Evolutionary conservation across 2,797 vertebrate species (phyloP), one percentile per base, ranked within the genome.

Genomic region (Adelosebastes latens): DNA sequence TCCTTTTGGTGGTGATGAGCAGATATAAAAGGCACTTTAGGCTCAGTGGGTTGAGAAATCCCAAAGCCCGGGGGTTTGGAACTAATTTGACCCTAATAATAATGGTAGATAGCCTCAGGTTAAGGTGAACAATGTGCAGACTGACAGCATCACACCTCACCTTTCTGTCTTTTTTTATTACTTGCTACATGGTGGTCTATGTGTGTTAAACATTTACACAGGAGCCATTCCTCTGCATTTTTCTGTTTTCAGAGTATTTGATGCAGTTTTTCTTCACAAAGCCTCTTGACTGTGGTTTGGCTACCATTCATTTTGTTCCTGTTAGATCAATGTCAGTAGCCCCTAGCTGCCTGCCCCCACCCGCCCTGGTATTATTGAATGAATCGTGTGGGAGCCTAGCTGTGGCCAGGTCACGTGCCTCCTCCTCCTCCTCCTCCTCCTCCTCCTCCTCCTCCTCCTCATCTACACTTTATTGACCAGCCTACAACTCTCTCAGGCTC

Each of bases 331-430:
- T 91, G 73, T 76, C 72, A 67, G 31, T 82, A 61, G 77, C 90
- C 88, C n/a, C 52, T 20, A 85, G 86, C 84, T 75, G 60, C 68
- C 27, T 36, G 8, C 72, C 56, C 46, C 78, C 75, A 2, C 72
- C 88, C 70, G 73, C 80, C 31, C 39, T 76, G 61, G 62, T 88
- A 27, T 86, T 91, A 91, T 92, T 90, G 89, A 93, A 88, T 87
- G 82, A 80, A 85, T 79, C 22, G 53, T 77, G 75, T 80, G 82
- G 55, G 72, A 87, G 81, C 84, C 36, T 42, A 49, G 81, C 76
- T 88, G 59, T 79, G 71, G 81, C 65, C 74, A 78, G 69, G 69
- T 87, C 89, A 83, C 73, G 69, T 89, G 76, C n/a, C 72, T 79
- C 14, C 42, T 49, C 72, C 75, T 84, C 85, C 2, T 16, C 42